phyloP scores from a whole-genome alignment of 2,113 vertebrate genomes.

The Trogon melanurus region DNA sequence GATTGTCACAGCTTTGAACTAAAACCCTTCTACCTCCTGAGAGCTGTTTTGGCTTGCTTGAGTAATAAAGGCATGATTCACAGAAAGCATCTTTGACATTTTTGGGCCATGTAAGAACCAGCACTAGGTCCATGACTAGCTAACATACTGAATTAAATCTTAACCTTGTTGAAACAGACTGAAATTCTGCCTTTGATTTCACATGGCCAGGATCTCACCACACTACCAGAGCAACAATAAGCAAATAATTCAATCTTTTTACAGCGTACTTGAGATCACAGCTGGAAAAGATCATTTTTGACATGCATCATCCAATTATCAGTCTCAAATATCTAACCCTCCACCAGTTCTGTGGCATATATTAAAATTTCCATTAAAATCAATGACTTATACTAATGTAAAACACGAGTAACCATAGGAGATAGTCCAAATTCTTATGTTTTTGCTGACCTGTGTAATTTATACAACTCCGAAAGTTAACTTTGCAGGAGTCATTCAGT shows the following conservation, averaged over 20 bases:
- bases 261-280: neutral
- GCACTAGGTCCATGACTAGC: neutral
- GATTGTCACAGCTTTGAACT: constrained; percentile 16
- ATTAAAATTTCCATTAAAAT: neutral
- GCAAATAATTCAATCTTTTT: neutral
- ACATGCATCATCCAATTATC: neutral
- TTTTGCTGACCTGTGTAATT: neutral
- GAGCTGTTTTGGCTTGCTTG: neutral
- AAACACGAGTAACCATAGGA: neutral
- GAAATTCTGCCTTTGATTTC: neutral
- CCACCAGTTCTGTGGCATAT: neutral
- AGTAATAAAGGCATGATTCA: constrained; percentile 1
- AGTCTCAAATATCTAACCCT: neutral
- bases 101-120: neutral
- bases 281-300: neutral
- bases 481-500: neutral
- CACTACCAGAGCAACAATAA: neutral
- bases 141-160: neutral
- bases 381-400: neutral
- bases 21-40: neutral
- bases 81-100: constrained; percentile 17
- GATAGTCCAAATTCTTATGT: neutral
- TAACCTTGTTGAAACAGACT: neutral
- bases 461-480: neutral
- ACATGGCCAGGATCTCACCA: neutral